Percentiles rank a stretch among this genome's conserved stretches.
Evolutionary conservation across 2,113 vertebrate species (phyloP).

Genomic region (Tyrannus savana): DNA sequence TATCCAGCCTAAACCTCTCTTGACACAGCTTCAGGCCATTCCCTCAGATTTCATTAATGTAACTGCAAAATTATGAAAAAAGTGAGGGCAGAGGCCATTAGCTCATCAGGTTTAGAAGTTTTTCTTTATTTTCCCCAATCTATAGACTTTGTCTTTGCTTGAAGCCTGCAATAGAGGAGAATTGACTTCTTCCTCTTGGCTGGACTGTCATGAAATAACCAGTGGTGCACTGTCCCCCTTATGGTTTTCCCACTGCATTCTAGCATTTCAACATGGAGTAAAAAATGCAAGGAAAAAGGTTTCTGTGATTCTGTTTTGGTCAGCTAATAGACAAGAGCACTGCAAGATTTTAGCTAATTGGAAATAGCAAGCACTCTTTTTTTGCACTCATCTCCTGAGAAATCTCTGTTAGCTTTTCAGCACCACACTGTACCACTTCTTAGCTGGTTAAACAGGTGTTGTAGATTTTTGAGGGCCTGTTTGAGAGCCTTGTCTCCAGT

Average conservation of each 20-base stretch:
- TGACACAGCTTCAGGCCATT: not conserved
- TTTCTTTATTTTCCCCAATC: not conserved
- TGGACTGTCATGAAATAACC: not conserved
- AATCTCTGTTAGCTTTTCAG: not conserved
- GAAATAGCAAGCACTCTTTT: not conserved
- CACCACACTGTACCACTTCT: not conserved
- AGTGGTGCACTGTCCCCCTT: not conserved
- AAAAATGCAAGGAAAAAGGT: not conserved
- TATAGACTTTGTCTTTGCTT: not conserved
- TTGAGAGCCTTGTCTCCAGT: not conserved
- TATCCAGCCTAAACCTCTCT: not conserved
- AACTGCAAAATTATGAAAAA: not conserved
- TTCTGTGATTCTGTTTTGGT: not conserved
- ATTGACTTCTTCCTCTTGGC: not conserved
- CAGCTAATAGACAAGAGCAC: not conserved
- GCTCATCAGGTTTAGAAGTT: not conserved
- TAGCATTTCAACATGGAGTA: not conserved
- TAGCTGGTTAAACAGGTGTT: not conserved
- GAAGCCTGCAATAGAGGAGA: not conserved
- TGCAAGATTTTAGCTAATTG: not conserved
- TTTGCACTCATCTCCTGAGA: rapidly evolving
- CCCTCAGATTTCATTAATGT: not conserved
- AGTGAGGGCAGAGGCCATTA: not conserved
- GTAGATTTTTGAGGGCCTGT: not conserved
- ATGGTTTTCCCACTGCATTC: not conserved